These are phyloP conservation scores for Callitettix versicolor DNA, from an alignment of 1,140 invertebrate genomes.

Conservation along the genomic window DNA sequence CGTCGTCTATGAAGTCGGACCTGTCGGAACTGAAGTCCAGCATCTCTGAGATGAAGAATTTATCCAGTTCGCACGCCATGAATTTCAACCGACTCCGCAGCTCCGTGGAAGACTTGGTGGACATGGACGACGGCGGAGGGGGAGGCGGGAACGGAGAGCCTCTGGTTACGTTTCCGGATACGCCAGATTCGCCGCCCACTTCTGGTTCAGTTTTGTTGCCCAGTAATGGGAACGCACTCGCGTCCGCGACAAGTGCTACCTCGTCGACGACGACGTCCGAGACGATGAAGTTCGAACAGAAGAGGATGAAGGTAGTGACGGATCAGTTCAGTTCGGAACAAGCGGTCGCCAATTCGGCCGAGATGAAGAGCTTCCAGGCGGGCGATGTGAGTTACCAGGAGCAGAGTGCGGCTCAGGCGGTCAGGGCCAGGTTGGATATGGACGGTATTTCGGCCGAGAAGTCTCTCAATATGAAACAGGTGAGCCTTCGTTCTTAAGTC, in stretches of 20 bases:
- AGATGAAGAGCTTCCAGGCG: constrained; percentile 64
- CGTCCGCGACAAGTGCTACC: constrained; percentile 36
- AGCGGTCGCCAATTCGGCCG: constrained; percentile 59
- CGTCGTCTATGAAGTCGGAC: constrained; percentile 60
- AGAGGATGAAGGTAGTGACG: constrained; percentile 62
- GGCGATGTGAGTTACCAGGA: constrained; percentile 72
- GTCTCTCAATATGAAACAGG: constrained; percentile 57
- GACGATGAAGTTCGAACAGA: constrained; percentile 68
- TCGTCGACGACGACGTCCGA: constrained; percentile 39
- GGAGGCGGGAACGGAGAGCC: constrained; percentile 46
- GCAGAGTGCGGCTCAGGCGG: constrained; percentile 45
- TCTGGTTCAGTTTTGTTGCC: constrained; percentile 3
- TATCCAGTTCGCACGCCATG: constrained; percentile 27
- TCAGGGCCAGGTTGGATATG: constrained; percentile 52
- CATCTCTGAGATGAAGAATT: constrained; percentile 63
- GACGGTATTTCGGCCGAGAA: constrained; percentile 68
- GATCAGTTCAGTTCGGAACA: constrained; percentile 71
- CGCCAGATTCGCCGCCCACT: constrained; percentile 53
- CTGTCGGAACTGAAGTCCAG: constrained; percentile 61
- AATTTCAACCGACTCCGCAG: constrained; percentile 42
- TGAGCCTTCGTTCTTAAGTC: constrained; percentile 33
- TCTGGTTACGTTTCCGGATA: constrained; percentile 60
- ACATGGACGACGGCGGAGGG: constrained; percentile 32
- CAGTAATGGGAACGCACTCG: constrained; percentile 32
- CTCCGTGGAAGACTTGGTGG: constrained; percentile 53